Evolutionary conservation across 2,888 invertebrate species (phyloP).

Genomic region (Tanypteryx hageni): DNA sequence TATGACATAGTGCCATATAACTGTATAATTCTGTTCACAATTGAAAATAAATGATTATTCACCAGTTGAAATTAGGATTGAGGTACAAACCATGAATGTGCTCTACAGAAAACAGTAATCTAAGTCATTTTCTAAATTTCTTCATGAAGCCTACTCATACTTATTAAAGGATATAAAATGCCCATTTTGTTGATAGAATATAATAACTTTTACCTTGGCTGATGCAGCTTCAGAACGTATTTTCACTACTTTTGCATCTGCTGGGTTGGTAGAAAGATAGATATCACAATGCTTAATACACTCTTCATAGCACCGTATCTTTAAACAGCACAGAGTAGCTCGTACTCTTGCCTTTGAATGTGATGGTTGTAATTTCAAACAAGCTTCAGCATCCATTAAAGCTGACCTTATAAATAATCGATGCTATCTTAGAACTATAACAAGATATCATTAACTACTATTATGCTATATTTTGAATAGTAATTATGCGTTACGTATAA

Average conservation of each 20-base stretch:
- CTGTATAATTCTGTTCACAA: no score
- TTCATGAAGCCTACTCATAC: no score
- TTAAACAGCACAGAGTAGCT: constrained; percentile 85
- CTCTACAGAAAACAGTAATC: no score
- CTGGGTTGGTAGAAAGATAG: constrained; percentile 79
- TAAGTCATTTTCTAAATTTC: no score
- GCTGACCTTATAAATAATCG: constrained; percentile 78
- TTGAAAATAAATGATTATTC: no score
- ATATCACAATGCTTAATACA: constrained; percentile 85
- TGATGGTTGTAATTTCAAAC: constrained; percentile 84
- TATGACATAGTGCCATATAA: no score
- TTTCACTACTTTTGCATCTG: constrained; percentile 78
- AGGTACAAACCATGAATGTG: no score
- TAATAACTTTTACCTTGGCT: constrained; percentile 74
- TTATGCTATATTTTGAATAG: no score
- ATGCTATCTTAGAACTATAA: no score
- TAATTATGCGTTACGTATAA: no score
- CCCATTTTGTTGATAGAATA: not conserved
- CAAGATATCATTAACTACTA: no score
- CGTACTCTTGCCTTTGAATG: constrained; percentile 87
- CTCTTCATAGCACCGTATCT: constrained; percentile 82
- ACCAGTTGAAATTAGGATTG: no score
- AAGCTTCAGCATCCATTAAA: constrained; percentile 87
- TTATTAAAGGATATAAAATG: not conserved
- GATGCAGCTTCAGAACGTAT: constrained; percentile 78